phyloP scores from a whole-genome alignment of 2,797 vertebrate species.

The Naso thynnoides region DNA sequence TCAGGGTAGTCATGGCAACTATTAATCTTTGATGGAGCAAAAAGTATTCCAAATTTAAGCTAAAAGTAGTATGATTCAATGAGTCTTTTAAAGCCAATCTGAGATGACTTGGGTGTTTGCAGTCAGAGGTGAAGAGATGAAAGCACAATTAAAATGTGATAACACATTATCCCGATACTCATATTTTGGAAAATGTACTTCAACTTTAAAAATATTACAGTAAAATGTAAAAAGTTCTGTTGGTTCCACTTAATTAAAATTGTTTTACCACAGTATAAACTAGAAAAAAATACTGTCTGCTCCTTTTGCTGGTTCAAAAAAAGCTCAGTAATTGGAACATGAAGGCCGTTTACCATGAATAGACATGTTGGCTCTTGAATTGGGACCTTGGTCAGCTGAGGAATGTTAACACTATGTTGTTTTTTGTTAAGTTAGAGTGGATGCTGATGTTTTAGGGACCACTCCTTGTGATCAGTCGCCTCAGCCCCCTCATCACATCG shows the following conservation, averaged over 20 bases:
- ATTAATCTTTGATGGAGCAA: background rate
- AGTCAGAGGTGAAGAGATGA: background rate
- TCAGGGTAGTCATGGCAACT: background rate
- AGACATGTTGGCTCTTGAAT: conserved; percentile 81
- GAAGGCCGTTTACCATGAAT: conserved; percentile 60
- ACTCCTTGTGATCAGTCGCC: conserved; percentile 73
- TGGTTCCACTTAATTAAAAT: background rate
- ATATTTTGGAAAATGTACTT: background rate
- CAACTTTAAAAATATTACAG: background rate
- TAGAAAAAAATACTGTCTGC: background rate
- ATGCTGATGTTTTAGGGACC: conserved; percentile 68
- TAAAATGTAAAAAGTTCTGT: background rate
- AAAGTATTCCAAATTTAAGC: background rate
- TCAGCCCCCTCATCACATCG: conserved; percentile 62
- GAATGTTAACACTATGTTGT: conserved; percentile 83
- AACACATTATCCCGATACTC: background rate
- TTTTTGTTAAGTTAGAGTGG: conserved; percentile 67
- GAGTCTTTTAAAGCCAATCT: background rate
- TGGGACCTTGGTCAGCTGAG: conserved; percentile 77
- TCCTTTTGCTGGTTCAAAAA: conserved; percentile 24
- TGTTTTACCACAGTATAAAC: background rate
- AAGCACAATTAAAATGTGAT: background rate
- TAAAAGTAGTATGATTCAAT: background rate
- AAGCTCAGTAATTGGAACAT: conserved; percentile 61
- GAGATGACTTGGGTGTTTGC: background rate